A percentile compares a stretch with the other conserved stretches of the same genome.
These are phyloP conservation scores for Mesitornis unicolor DNA, from an alignment of 2,113 vertebrate genomes.

Conservation along the genomic window DNA sequence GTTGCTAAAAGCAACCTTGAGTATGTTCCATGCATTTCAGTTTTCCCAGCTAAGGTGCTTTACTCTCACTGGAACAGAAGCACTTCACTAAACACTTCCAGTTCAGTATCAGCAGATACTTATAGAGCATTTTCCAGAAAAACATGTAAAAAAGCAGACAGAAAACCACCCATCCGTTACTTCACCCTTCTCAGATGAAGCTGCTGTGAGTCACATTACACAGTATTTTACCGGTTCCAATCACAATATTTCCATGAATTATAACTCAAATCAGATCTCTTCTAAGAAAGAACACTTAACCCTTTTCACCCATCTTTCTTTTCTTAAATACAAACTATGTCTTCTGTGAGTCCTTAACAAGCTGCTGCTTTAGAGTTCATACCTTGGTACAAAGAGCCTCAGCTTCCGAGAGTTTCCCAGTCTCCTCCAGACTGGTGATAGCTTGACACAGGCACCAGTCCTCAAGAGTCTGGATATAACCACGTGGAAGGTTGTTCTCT, in stretches of 20 bases:
- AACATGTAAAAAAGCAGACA: background rate
- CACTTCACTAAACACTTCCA: background rate
- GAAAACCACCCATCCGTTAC: background rate
- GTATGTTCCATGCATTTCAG: background rate
- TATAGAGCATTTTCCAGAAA: background rate
- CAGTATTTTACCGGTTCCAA: background rate
- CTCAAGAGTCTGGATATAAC: slow-evolving; percentile 78
- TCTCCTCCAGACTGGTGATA: slow-evolving; percentile 80
- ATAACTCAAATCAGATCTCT: background rate
- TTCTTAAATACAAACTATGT: background rate
- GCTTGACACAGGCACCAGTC: slow-evolving; percentile 90
- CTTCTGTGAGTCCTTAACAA: background rate
- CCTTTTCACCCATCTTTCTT: background rate
- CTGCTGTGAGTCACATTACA: background rate
- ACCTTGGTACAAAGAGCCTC: slow-evolving; percentile 92
- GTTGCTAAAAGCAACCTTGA: background rate
- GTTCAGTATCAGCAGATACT: background rate
- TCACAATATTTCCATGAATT: background rate
- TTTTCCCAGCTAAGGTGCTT: background rate
- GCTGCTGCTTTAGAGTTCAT: slow-evolving; percentile 1
- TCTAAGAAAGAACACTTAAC: background rate
- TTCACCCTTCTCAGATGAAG: background rate
- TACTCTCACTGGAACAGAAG: background rate
- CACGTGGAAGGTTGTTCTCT: slow-evolving; percentile 68
- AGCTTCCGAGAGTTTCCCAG: slow-evolving; percentile 82